phyloP scores from a whole-genome alignment of 2,113 vertebrate species.

The Daubentonia madagascariensis region DNA sequence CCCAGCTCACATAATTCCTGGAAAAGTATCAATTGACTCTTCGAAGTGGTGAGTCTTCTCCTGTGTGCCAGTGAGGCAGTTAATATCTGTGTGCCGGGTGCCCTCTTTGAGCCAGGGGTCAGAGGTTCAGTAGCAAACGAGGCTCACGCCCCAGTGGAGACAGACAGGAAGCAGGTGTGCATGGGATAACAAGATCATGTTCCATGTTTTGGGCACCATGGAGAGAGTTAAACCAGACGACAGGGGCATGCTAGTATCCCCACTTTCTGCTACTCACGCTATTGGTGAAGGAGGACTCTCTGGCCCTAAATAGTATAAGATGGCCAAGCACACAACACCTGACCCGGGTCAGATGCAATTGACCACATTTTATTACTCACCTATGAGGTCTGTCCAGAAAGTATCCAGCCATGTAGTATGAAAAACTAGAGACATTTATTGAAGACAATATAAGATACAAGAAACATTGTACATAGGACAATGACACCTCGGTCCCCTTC shows the following conservation, averaged over 20 bases:
- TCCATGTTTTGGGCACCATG: not conserved
- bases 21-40: not conserved
- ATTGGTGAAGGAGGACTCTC: not conserved
- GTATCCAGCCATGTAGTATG: too few relatives aligned
- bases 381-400: too few relatives aligned
- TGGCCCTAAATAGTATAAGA: not conserved
- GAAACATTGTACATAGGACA: too few relatives aligned
- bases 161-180: not conserved
- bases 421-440: too few relatives aligned
- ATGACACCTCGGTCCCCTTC: too few relatives aligned
- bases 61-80: not conserved
- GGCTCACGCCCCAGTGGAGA: not conserved
- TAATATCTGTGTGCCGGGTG: not conserved
- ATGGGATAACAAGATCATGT: not conserved
- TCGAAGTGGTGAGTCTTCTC: not conserved
- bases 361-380: not conserved
- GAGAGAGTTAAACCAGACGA: not conserved
- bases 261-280: rapidly evolving
- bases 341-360: rapidly evolving
- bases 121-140: not conserved
- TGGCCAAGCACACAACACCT: not conserved
- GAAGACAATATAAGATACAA: too few relatives aligned
- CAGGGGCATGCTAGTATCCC: not conserved
- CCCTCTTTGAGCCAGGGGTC: not conserved
- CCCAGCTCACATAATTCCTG: not conserved